A percentile compares a stretch with the other conserved stretches of the same genome.
Evolutionary conservation across 1,140 invertebrate species (phyloP).

Genomic region (Apis dorsata): DNA sequence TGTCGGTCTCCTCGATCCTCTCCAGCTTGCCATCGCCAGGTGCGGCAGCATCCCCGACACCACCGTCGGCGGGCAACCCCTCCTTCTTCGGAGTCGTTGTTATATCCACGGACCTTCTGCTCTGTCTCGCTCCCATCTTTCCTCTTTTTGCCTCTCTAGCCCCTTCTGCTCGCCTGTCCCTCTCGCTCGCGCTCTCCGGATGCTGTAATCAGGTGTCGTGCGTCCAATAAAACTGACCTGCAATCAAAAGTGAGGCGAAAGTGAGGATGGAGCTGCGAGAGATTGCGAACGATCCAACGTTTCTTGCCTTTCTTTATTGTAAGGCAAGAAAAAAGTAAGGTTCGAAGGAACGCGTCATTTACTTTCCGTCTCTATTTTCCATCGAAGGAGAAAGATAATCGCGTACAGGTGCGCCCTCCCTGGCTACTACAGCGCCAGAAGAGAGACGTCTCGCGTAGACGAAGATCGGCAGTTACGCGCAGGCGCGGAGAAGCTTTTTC

Average conservation of each 20-base stretch:
- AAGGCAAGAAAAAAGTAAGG: too few relatives aligned
- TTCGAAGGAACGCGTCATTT: too few relatives aligned
- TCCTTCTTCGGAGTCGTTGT: slow-evolving; percentile 89
- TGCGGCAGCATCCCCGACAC: slow-evolving; percentile 82
- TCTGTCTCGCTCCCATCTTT: slow-evolving; percentile 90
- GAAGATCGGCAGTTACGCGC: neutral
- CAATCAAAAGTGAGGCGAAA: slow-evolving; percentile 29
- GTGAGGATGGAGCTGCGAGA: neutral
- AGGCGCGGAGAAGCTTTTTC: neutral
- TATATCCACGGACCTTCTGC: slow-evolving; percentile 91
- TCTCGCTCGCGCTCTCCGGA: slow-evolving; percentile 22
- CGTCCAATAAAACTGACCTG: slow-evolving; percentile 52
- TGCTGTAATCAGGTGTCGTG: slow-evolving; percentile 46
- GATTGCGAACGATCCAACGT: neutral
- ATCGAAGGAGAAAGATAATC: too few relatives aligned
- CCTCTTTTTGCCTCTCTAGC: slow-evolving; percentile 64
- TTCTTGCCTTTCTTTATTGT: too few relatives aligned
- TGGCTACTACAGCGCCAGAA: neutral
- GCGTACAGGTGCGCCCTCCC: too few relatives aligned
- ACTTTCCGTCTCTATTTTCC: too few relatives aligned
- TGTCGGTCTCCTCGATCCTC: slow-evolving; percentile 86
- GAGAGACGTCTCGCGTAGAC: slow-evolving; percentile 2
- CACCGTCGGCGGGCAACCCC: slow-evolving; percentile 80
- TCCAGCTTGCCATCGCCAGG: slow-evolving; percentile 84
- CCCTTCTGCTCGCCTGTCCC: slow-evolving; percentile 54